Conservation (phyloP, 2,888 invertebrate species). For the Tipula vernalis region DNA sequence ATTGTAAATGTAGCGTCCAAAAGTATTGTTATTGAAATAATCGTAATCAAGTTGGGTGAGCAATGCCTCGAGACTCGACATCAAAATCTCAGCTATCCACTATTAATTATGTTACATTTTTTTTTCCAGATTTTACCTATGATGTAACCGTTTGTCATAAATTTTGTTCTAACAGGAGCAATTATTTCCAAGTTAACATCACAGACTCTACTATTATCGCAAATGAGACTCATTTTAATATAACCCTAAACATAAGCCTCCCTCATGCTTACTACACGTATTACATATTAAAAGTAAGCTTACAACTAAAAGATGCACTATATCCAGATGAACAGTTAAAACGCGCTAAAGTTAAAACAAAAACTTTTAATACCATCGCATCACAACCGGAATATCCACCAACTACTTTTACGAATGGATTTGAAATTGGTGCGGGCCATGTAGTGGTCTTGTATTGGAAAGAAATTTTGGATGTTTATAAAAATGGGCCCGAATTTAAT, state of each 20-base stretch:
- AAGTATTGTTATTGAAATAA: background rate
- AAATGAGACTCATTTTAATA: background rate
- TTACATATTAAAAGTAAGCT: background rate
- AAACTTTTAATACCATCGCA: background rate
- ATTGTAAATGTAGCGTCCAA: background rate
- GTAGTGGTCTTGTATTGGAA: background rate
- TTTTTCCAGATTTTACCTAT: background rate
- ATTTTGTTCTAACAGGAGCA: background rate
- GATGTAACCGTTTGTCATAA: background rate
- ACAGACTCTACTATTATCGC: background rate
- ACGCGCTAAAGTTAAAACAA: background rate
- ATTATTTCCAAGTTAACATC: background rate
- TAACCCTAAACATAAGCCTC: background rate
- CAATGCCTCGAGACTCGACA: background rate
- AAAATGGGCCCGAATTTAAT: background rate
- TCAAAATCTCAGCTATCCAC: background rate
- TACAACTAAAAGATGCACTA: background rate
- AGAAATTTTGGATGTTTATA: background rate
- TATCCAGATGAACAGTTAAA: no score
- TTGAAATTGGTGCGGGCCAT: background rate
- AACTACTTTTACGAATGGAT: background rate
- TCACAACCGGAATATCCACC: background rate
- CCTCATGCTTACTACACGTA: background rate
- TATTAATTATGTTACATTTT: background rate
- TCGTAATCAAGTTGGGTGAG: background rate